Evolutionary conservation across 2,113 vertebrate genomes (phyloP).

Genomic region (Amphiprion percula): DNA sequence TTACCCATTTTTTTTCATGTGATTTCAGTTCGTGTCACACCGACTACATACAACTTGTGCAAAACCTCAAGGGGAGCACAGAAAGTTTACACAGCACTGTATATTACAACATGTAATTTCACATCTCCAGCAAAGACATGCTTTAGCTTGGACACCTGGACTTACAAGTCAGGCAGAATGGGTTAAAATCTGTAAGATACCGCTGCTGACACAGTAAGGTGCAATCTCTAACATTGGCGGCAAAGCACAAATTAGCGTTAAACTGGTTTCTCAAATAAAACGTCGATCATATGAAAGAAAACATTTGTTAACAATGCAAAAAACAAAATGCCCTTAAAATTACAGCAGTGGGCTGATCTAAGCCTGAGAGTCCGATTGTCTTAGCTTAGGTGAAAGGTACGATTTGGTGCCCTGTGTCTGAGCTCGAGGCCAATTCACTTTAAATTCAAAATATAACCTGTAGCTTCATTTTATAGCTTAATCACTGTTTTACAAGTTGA

Average conservation of each 20-base stretch:
- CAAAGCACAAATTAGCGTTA: slow-evolving; percentile 22
- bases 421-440: slow-evolving; percentile 28
- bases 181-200: slow-evolving; percentile 28
- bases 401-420: slow-evolving; percentile 21
- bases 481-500: slow-evolving; percentile 21
- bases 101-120: slow-evolving; percentile 41
- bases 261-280: slow-evolving; percentile 19
- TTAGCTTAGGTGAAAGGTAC: slow-evolving; percentile 35
- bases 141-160: slow-evolving; percentile 32
- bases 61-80: slow-evolving; percentile 33
- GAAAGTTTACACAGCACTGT: slow-evolving; percentile 33
- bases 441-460: slow-evolving; percentile 30
- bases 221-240: slow-evolving; percentile 26
- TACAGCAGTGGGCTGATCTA: slow-evolving; percentile 46
- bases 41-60: not conserved
- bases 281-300: slow-evolving; percentile 12
- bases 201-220: slow-evolving; percentile 50
- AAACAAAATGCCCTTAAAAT: slow-evolving; percentile 39
- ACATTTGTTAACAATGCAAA: slow-evolving; percentile 5
- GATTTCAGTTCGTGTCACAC: not conserved
- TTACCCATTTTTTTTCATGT: not conserved
- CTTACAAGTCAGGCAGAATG: slow-evolving; percentile 8
- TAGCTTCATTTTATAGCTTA: slow-evolving; percentile 9
- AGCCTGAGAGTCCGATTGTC: slow-evolving; percentile 67
- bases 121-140: slow-evolving; percentile 48